Conservation (phyloP, 2,797 vertebrate genomes). For the Chiloscyllium punctatum region DNA sequence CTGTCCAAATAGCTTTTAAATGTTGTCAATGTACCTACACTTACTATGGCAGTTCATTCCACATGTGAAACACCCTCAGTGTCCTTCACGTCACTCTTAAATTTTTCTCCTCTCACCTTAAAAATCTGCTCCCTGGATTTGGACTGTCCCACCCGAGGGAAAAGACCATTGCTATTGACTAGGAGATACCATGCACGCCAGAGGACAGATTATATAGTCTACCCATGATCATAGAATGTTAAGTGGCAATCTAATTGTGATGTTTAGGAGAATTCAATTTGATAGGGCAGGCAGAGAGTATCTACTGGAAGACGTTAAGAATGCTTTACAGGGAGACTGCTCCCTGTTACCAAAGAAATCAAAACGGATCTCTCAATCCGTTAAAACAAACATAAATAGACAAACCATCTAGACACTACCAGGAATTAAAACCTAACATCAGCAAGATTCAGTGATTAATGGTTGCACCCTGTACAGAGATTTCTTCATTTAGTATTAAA, state of each 20-base stretch:
- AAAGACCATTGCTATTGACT: too few species aligned
- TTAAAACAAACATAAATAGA: background rate
- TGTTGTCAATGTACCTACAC: too few species aligned
- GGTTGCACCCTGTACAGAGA: background rate
- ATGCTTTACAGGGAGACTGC: background rate
- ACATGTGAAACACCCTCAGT: too few species aligned
- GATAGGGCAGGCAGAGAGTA: background rate
- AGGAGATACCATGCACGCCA: too few species aligned
- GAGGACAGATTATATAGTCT: background rate
- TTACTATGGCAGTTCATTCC: too few species aligned
- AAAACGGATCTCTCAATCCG: background rate
- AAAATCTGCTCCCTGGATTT: too few species aligned
- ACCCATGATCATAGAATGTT: background rate
- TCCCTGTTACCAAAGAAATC: background rate
- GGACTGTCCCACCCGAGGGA: too few species aligned
- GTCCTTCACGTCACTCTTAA: too few species aligned
- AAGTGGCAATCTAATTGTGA: background rate
- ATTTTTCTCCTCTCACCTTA: too few species aligned
- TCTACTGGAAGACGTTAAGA: background rate
- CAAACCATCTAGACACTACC: background rate
- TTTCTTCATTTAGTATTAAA: background rate
- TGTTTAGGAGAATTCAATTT: background rate
- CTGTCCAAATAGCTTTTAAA: too few species aligned
- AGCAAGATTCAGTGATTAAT: background rate
- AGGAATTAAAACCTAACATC: background rate